Evolutionary conservation across 2,797 vertebrate species (phyloP), one percentile per base, ranked within the genome.

Genomic region (Epinephelus awoara): DNA sequence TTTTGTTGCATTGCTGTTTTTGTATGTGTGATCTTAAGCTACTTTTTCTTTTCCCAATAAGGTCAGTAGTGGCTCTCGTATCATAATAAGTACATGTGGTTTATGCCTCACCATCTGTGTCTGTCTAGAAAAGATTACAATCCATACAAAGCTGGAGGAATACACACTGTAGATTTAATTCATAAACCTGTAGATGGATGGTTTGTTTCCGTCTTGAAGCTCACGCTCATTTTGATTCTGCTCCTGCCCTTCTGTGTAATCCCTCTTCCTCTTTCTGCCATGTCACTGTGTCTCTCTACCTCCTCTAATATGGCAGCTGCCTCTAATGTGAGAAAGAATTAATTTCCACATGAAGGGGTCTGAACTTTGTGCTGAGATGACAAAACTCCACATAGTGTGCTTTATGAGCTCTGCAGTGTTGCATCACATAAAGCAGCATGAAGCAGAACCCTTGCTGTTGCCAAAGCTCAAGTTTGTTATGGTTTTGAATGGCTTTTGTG

Each of bases 331-430:
- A 68, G 25, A 10, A 38, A 25, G 15, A 80, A 25, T 56, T 55
- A 0, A 42, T 63, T 52, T 74, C 42, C n/a, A 61, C 58, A 74
- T 67, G 55, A 80, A 25, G 27, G 11, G 17, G n/a, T 66, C 19
- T 72, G 18, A 73, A 66, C 17, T 2, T 17, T 65, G 25, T 11
- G 49, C 34, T 42, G 44, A 14, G 19, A 49, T 47, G 51, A 67
- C 14, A 50, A 79, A 47, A 40, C 19, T 10, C 49, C 21, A 34
- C 1, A 4, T 1, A 67, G 25, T 38, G 54, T 46, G 29, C n/a
- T 56, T 63, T 34, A 54, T 29, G 62, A 50, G 49, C 38, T 50
- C 44, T 77, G 65, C 65, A 44, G 21, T 58, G 25, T 52, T 58
- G 23, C 1, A 2, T 13, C 12, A 62, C 17, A 65, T 47, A n/a